These are phyloP conservation scores for Bambusicola thoracicus DNA, from an alignment of 2,113 vertebrate species.

Conservation along the genomic window DNA sequence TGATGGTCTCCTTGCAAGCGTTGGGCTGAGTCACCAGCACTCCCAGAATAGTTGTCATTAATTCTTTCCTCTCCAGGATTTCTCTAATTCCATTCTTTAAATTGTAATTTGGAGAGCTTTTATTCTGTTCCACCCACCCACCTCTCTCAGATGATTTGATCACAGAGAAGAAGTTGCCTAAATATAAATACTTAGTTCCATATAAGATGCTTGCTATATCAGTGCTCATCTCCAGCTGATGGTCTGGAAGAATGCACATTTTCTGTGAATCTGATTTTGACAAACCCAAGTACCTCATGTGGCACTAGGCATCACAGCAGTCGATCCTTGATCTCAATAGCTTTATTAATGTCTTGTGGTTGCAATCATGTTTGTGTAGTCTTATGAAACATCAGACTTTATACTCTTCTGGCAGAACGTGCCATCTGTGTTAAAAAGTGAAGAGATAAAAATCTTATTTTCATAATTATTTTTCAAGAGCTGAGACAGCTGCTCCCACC, in stretches of 20 bases:
- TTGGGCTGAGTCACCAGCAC: neutral
- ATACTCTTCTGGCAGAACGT: neutral
- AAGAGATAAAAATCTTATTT: neutral
- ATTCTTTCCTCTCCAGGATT: slow-evolving; percentile 22
- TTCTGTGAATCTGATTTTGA: neutral
- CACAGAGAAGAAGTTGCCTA: neutral
- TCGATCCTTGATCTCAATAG: neutral
- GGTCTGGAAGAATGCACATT: neutral
- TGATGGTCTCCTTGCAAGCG: slow-evolving; percentile 1
- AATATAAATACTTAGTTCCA: neutral
- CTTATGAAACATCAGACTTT: neutral
- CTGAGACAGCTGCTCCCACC: neutral
- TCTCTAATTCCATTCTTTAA: neutral
- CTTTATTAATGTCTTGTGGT: neutral
- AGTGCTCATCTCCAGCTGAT: neutral
- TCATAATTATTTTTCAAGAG: neutral
- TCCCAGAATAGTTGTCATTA: slow-evolving; percentile 12
- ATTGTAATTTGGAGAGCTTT: neutral
- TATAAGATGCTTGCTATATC: neutral
- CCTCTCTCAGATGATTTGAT: neutral
- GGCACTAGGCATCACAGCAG: neutral
- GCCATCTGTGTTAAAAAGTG: neutral
- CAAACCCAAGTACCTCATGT: neutral
- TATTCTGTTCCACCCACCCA: neutral
- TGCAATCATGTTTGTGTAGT: neutral